phyloP scores from a whole-genome alignment of 2,797 vertebrate species.

The Darevskia mixta region DNA sequence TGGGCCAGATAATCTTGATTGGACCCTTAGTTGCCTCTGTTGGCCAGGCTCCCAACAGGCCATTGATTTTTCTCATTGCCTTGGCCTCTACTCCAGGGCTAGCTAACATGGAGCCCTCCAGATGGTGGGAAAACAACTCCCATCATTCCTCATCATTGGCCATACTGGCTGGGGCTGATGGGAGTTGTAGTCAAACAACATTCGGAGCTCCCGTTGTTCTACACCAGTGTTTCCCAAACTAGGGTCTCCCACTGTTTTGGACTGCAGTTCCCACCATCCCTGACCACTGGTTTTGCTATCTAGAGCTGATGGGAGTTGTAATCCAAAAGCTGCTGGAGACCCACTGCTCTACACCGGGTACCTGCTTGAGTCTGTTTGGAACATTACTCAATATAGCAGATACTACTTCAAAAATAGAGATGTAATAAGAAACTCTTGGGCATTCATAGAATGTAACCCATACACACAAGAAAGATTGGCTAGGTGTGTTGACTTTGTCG shows the following conservation, averaged over 20 bases:
- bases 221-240: too few species aligned
- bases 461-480: slow-evolving; percentile 13
- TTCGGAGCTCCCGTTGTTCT: background rate
- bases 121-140: too few species aligned
- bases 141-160: too few species aligned
- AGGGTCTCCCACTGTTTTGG: too few species aligned
- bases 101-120: too few species aligned
- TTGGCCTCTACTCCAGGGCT: background rate
- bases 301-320: too few species aligned
- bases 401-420: background rate
- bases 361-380: slow-evolving; percentile 1
- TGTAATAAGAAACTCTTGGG: background rate
- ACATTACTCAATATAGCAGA: background rate
- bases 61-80: background rate
- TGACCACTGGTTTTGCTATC: too few species aligned
- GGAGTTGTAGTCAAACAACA: too few species aligned
- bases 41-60: background rate
- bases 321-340: too few species aligned
- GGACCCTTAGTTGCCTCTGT: background rate
- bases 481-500: background rate
- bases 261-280: too few species aligned
- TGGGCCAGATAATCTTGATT: background rate
- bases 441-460: slow-evolving; percentile 37
- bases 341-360: background rate
- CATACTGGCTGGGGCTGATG: too few species aligned